phyloP scores from a whole-genome alignment of 2,113 vertebrate species.

The Paramisgurnus dabryanus region DNA sequence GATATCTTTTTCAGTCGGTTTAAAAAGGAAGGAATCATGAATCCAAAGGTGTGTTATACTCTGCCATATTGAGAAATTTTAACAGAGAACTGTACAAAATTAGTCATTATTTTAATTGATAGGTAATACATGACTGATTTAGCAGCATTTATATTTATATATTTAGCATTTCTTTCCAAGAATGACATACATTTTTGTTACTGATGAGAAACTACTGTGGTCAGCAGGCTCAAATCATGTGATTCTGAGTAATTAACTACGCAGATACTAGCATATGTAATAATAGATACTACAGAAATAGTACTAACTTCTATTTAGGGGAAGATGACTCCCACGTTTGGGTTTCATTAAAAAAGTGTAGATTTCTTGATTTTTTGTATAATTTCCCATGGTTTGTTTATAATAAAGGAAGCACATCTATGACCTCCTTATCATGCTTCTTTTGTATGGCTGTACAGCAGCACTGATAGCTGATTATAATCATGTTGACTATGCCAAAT shows the following conservation, averaged over 20 bases:
- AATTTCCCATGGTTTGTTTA: too few relatives aligned
- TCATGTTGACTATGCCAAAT: too few relatives aligned
- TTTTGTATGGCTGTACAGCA: too few relatives aligned
- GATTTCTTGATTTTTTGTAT: too few relatives aligned
- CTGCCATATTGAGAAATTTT: neutral
- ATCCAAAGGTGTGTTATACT: constrained; percentile 80
- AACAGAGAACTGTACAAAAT: too few relatives aligned
- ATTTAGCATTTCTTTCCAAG: neutral
- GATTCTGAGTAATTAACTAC: neutral
- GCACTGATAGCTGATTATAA: too few relatives aligned
- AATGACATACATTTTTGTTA: neutral
- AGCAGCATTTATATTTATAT: neutral
- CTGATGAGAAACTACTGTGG: neutral
- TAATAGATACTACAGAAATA: neutral
- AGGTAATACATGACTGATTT: neutral
- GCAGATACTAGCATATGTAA: neutral
- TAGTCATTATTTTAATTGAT: neutral
- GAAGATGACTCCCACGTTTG: neutral
- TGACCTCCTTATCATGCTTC: too few relatives aligned
- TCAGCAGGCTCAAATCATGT: neutral
- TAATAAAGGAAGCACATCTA: too few relatives aligned
- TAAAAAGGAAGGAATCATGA: constrained; percentile 89
- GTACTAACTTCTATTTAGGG: neutral
- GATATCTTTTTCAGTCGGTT: constrained; percentile 94
- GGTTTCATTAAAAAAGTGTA: too few relatives aligned